Percentiles rank a stretch among this genome's conserved stretches.
phyloP scores from a whole-genome alignment of 2,888 invertebrate genomes.

The Patella ulyssiponensis region DNA sequence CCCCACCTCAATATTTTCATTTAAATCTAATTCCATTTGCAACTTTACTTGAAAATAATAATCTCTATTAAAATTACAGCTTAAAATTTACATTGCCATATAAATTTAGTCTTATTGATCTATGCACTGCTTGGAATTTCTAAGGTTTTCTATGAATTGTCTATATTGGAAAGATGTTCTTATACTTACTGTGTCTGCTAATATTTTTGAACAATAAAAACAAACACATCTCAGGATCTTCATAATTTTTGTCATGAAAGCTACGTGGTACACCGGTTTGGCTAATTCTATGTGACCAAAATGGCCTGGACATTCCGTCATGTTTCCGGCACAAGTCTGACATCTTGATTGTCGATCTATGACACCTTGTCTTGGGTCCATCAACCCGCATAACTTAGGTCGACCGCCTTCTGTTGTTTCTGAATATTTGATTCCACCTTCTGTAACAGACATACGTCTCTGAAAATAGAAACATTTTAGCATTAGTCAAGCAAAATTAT shows the following conservation, averaged over 20 bases:
- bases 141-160: too few species aligned
- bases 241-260: conserved; percentile 96
- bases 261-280: conserved; percentile 98
- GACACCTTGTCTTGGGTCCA: conserved; percentile 99
- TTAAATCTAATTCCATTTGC: too few species aligned
- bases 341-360: conserved; percentile 87
- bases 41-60: too few species aligned
- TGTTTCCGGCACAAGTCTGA: conserved; percentile 80
- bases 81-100: too few species aligned
- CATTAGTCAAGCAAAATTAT: too few species aligned
- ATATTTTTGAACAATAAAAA: conserved; percentile 97
- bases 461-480: conserved; percentile 73
- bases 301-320: conserved; percentile 99
- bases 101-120: too few species aligned
- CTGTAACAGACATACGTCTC: conserved; percentile 95
- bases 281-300: conserved; percentile 99
- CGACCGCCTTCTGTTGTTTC: conserved; percentile 99
- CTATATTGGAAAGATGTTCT: background rate
- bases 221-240: conserved; percentile 99
- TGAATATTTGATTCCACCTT: conserved; percentile 95
- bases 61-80: too few species aligned
- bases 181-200: conserved; percentile 90
- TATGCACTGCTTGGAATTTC: too few species aligned
- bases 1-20: background rate
- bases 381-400: conserved; percentile 96